Evolutionary conservation across 2,113 vertebrate species (phyloP).

Genomic region (Excalfactoria chinensis): DNA sequence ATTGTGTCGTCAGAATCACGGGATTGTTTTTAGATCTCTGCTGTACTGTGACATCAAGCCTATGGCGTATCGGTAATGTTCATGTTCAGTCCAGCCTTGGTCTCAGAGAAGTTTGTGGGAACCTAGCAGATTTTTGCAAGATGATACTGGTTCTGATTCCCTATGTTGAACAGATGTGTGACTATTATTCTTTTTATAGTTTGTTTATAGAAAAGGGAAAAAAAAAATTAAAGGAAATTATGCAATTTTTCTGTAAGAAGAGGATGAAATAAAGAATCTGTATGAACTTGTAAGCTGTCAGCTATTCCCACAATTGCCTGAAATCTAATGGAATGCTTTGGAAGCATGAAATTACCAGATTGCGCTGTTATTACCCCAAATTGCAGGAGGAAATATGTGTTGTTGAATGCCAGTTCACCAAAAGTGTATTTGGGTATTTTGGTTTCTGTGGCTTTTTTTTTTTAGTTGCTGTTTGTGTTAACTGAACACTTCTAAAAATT

Average conservation of each 20-base stretch:
- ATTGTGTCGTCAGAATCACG: not conserved
- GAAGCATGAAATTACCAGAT: not conserved
- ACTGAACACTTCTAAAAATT: not conserved
- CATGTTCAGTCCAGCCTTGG: not conserved
- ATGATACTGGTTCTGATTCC: not conserved
- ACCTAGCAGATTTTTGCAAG: not conserved
- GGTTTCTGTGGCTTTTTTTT: not conserved
- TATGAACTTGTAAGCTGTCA: not conserved
- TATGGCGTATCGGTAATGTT: not conserved
- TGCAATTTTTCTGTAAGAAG: not conserved
- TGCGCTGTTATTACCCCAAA: not conserved
- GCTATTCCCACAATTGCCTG: rapidly evolving
- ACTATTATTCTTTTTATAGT: not conserved
- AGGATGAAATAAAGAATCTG: not conserved
- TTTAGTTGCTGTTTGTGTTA: not conserved
- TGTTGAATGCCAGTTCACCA: not conserved
- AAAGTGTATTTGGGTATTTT: not conserved
- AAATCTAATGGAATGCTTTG: not conserved
- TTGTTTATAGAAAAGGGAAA: not conserved
- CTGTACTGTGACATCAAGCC: not conserved
- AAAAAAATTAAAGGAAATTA: not conserved
- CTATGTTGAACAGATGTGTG: not conserved
- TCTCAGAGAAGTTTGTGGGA: not conserved
- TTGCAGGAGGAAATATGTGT: not conserved
- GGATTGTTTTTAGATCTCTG: not conserved